Conservation (phyloP, 37 sponge, comb jelly and placozoan species). For the Geodia barretti region DNA sequence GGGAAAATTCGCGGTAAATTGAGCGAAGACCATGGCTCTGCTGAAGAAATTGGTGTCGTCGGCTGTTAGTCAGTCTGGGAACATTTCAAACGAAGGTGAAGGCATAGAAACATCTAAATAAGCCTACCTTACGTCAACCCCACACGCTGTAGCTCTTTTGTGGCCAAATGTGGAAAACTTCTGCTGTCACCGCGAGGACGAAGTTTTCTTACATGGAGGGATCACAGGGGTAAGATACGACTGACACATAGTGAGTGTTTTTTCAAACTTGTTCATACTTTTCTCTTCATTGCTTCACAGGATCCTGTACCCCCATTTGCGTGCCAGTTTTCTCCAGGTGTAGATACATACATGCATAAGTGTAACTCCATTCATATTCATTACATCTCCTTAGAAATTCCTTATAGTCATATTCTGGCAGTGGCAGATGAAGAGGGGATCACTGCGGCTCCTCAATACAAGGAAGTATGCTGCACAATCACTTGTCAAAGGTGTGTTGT, state of each 20-base stretch:
- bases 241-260: background rate
- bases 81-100: background rate
- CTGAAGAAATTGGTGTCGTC: background rate
- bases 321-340: conserved; percentile 54
- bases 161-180: background rate
- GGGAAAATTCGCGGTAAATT: background rate
- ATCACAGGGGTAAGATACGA: background rate
- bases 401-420: conserved; percentile 25
- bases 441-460: conserved; percentile 49
- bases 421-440: conserved; percentile 77
- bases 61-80: background rate
- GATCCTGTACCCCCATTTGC: conserved; percentile 52
- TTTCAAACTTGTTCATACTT: too few relatives aligned
- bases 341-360: background rate
- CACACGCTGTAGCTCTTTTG: background rate
- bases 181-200: background rate
- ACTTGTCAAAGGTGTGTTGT: conserved; percentile 30
- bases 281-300: conserved; percentile 7
- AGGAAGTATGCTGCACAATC: conserved; percentile 13
- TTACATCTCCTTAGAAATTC: background rate
- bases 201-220: background rate
- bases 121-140: background rate
- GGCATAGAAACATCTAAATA: background rate
- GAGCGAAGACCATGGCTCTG: background rate
- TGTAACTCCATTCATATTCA: background rate